Evolutionary conservation across 2,113 vertebrate genomes (phyloP).

Genomic region (Sorex fumeus): DNA sequence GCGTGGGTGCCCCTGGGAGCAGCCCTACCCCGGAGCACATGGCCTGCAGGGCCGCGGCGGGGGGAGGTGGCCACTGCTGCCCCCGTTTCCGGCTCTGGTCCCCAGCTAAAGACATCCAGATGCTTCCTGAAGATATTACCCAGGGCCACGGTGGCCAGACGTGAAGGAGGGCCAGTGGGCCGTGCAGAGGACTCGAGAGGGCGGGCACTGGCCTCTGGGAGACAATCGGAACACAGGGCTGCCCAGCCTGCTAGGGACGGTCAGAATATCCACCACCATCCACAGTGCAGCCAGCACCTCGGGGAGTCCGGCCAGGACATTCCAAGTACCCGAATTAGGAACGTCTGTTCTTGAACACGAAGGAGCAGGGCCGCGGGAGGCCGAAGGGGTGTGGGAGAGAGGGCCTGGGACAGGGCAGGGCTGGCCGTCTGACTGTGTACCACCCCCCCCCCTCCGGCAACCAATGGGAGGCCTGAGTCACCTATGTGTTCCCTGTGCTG

Average conservation of each 20-base stretch:
- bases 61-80: background rate
- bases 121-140: constrained; percentile 67
- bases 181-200: constrained; percentile 71
- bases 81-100: constrained; percentile 70
- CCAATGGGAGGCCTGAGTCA: background rate
- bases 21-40: constrained; percentile 11
- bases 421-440: background rate
- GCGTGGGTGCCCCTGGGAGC: background rate
- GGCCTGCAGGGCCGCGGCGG: background rate
- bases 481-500: background rate
- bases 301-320: constrained; percentile 2
- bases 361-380: background rate
- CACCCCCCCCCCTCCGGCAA: background rate
- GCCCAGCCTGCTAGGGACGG: constrained; percentile 72
- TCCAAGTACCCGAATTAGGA: constrained; percentile 41
- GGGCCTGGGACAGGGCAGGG: background rate
- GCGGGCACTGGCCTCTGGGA: constrained; percentile 59
- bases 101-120: constrained; percentile 76
- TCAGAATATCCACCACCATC: constrained; percentile 77
- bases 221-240: background rate
- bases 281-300: background rate
- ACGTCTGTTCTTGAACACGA: constrained; percentile 34
- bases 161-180: constrained; percentile 55
- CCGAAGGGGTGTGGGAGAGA: background rate
- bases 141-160: constrained; percentile 74